Evolutionary conservation across 2,888 invertebrate species (phyloP).

Genomic region (Malthinus flaveolus): DNA sequence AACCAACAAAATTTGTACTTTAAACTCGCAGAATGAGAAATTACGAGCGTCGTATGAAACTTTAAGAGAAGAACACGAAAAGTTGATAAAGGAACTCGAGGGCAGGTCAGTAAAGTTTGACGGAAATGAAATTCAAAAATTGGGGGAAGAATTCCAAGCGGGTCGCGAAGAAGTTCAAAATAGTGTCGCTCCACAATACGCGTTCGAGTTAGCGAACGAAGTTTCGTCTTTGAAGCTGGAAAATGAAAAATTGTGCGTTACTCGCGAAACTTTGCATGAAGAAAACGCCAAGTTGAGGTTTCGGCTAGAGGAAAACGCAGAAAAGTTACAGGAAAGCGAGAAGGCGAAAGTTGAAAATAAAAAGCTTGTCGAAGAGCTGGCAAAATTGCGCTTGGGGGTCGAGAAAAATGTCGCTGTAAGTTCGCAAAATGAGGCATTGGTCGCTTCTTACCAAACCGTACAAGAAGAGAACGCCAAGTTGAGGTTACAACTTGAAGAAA

Average conservation of each 20-base stretch:
- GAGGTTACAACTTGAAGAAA: background rate
- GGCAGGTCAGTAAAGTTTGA: background rate
- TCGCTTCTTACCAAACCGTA: background rate
- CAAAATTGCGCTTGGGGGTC: background rate
- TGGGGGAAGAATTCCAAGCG: background rate
- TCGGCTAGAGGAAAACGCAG: too few relatives aligned
- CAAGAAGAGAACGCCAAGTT: background rate
- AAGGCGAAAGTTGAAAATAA: conserved; percentile 6
- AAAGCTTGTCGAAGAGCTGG: background rate
- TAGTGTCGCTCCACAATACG: too few relatives aligned
- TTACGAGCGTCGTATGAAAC: background rate
- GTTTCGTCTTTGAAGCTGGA: too few relatives aligned
- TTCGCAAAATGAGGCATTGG: background rate
- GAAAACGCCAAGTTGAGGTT: background rate
- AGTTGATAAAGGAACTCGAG: background rate
- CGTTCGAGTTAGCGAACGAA: too few relatives aligned
- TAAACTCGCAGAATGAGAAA: conserved; percentile 4
- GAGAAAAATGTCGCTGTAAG: background rate
- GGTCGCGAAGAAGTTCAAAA: background rate
- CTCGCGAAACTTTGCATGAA: background rate
- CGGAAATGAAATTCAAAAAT: background rate
- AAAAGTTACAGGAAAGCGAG: too few relatives aligned
- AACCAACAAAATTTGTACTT: conserved; percentile 30
- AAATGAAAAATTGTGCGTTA: too few relatives aligned
- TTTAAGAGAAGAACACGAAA: background rate